Percentiles rank a stretch among this genome's conserved stretches.
phyloP scores from a whole-genome alignment of 2,113 vertebrate genomes.

The Regulus satrapa region DNA sequence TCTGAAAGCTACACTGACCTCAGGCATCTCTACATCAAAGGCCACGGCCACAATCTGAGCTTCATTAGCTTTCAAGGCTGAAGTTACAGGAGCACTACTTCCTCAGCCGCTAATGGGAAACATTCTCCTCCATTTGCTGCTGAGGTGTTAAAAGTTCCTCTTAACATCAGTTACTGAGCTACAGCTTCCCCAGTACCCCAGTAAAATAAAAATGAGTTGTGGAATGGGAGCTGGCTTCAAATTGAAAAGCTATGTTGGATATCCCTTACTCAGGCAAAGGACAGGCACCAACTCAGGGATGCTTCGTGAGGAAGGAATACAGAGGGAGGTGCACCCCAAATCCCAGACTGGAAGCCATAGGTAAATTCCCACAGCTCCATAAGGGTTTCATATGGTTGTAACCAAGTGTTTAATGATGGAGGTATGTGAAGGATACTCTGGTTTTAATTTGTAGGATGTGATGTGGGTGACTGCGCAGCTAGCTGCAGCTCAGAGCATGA shows the following conservation, averaged over 20 bases:
- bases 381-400: not conserved
- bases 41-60: slow-evolving; percentile 59
- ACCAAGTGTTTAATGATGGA: not conserved
- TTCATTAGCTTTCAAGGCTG: slow-evolving; percentile 65
- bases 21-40: slow-evolving; percentile 67
- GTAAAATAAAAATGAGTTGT: slow-evolving; percentile 59
- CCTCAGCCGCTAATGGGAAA: slow-evolving; percentile 65
- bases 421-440: not conserved
- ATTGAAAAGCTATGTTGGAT: not conserved
- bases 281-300: not conserved
- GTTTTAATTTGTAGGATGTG: slow-evolving; percentile 1
- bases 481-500: not conserved
- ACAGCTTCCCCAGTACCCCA: slow-evolving; percentile 1
- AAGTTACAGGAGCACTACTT: slow-evolving; percentile 65
- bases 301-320: rapidly evolving
- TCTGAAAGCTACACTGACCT: slow-evolving; percentile 58
- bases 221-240: slow-evolving; percentile 9
- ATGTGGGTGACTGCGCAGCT: not conserved
- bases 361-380: not conserved
- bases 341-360: not conserved
- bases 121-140: slow-evolving; percentile 62
- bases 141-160: slow-evolving; percentile 67
- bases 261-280: not conserved
- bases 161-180: slow-evolving; percentile 52
- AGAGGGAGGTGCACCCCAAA: not conserved